Percentiles rank a stretch among this genome's conserved stretches.
These are phyloP conservation scores for Seriola rivoliana DNA, from an alignment of 2,113 vertebrate genomes.

Conservation along the genomic window DNA sequence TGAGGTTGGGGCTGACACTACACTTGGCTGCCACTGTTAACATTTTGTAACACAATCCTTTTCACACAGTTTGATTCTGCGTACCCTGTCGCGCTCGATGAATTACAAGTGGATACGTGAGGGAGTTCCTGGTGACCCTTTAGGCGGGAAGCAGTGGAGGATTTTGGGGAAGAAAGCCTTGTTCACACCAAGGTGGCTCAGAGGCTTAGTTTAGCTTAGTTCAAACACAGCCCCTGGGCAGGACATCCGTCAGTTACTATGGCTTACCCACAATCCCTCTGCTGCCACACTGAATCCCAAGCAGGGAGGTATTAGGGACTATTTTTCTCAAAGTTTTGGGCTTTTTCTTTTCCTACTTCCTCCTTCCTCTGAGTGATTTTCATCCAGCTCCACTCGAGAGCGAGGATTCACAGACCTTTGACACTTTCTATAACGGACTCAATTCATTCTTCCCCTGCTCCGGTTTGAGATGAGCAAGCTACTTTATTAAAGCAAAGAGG, in stretches of 20 bases:
- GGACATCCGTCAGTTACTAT: constrained; percentile 39
- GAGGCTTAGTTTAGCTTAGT: constrained; percentile 56
- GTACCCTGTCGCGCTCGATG: background rate
- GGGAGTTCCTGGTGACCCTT: constrained; percentile 25
- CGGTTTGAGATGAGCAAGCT: background rate
- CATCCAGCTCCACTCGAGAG: background rate
- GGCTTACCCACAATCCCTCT: constrained; percentile 53
- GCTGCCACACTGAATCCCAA: constrained; percentile 37
- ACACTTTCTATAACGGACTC: background rate
- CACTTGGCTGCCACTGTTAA: background rate
- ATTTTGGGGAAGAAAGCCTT: constrained; percentile 18
- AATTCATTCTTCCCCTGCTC: background rate
- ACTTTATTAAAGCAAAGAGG: background rate
- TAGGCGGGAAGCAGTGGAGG: background rate
- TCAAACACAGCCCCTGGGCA: constrained; percentile 36
- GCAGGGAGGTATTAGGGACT: constrained; percentile 1
- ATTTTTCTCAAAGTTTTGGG: background rate
- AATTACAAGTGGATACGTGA: constrained; percentile 32
- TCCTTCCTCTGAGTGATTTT: background rate
- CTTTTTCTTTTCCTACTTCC: background rate
- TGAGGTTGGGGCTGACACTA: constrained; percentile 1
- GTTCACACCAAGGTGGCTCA: constrained; percentile 47
- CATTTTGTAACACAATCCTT: constrained; percentile 27
- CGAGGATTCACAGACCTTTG: background rate
- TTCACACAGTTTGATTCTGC: constrained; percentile 24